These are phyloP conservation scores for Cerceris rybyensis DNA, from an alignment of 2,888 invertebrate species.

Conservation along the genomic window DNA sequence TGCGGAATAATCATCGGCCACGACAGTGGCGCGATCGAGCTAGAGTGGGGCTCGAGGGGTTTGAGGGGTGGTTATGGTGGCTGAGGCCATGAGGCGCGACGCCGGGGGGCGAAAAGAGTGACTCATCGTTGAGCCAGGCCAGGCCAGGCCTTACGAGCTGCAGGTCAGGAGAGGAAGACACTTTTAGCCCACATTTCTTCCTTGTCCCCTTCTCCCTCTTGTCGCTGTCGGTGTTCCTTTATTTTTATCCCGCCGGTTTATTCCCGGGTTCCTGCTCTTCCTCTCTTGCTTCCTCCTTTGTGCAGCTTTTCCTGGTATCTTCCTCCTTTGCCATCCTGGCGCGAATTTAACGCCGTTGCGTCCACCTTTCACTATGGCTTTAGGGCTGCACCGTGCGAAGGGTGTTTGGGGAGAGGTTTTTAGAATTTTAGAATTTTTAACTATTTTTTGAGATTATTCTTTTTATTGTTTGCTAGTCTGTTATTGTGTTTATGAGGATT, in stretches of 20 bases:
- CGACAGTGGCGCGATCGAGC: conserved; percentile 57
- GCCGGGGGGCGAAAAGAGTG: conserved; percentile 61
- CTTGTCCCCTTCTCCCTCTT: conserved; percentile 49
- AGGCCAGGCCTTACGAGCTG: conserved; percentile 73
- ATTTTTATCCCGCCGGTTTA: conserved; percentile 63
- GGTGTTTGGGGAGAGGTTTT: too few species aligned
- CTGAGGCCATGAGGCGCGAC: conserved; percentile 43
- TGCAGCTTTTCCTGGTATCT: conserved; percentile 32
- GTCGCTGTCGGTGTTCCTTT: conserved; percentile 49
- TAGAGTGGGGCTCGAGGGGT: conserved; percentile 57
- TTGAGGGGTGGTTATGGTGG: conserved; percentile 52
- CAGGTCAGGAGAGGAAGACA: conserved; percentile 79
- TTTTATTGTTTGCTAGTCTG: too few species aligned
- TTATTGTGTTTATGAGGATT: too few species aligned
- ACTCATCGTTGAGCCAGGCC: conserved; percentile 76
- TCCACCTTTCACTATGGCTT: too few species aligned
- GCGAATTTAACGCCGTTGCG: not conserved
- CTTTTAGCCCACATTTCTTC: conserved; percentile 79
- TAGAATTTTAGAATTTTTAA: too few species aligned
- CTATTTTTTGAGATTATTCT: too few species aligned
- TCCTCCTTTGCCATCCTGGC: not conserved
- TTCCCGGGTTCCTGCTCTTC: conserved; percentile 54
- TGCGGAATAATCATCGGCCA: conserved; percentile 60
- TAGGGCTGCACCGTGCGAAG: too few species aligned
- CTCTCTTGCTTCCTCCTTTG: conserved; percentile 49